Evolutionary conservation across 2,797 vertebrate genomes (phyloP), one percentile per base, ranked within the genome.

Genomic region (Pipistrellus kuhlii): DNA sequence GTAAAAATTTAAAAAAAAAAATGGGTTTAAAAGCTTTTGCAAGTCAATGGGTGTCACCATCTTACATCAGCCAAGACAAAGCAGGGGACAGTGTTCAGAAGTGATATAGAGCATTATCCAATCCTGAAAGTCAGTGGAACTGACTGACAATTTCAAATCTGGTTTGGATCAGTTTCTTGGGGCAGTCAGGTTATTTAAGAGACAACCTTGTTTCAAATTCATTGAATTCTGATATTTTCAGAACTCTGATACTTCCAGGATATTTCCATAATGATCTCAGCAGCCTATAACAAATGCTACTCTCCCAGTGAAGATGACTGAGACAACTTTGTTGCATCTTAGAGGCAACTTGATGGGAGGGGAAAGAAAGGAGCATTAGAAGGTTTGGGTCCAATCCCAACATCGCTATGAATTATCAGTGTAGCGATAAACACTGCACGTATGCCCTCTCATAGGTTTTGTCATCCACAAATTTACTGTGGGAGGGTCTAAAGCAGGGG

Each of bases 1-100:
- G 53, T 48, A 92, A 84, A 87, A 95, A 92, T 91, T 89, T 6
- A 14, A 84, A 94, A 84, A 94, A 5, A 41, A 86, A 94, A 68
- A 14, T 41, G 66, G 23, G 53, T 89, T 89, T 59, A 30, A 81
- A 88, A 84, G 8, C 25, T 90, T 96, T 94, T 95, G 55, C 89
- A 88, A 95, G 78, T 93, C 94, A 96, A 90, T 1, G 72, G 77
- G 73, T 6, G 25, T 86, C 80, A 94, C 6, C 88, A 87, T 75
- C 82, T 91, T 59, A n/a, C 73, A 71, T 84, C 46, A 92, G 72
- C 66, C 13, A 64, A 92, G 57, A 91, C 15, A 35, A 78, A 59
- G 25, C 27, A 75, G 38, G 41, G 10, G 4, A 41, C 32, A 85
- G 86, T 93, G 72, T 91, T 64, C 66, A 9, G 48, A 87, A 81